Base-by-base conservation (phyloP, 2,113 vertebrate species). In the Actenoides lindsayi region DNA sequence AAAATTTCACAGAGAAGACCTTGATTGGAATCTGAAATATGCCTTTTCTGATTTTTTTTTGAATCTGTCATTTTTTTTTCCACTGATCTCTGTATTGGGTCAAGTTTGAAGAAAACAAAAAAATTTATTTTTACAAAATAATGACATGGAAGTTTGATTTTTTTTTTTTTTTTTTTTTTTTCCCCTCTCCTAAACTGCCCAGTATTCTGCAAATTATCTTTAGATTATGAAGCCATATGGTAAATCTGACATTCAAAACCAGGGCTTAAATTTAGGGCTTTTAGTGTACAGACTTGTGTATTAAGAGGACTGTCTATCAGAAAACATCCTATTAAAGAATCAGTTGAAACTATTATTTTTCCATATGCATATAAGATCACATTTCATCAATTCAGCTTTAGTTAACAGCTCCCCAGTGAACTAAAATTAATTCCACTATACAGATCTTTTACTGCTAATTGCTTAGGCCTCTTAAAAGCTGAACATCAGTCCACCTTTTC, bases 121-220 rank as follows among this genome's bases (percentile, higher is more conserved):
- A 42, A 56, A 35, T 46, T 8, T 17, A 3, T 17, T 80, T 70
- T 46, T 59, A n/a, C 1, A 31, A 56, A 70, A 42, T 4, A 54
- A 31, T 33, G 1, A 21, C 4, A 16, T 6, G 0, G 2, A 6
- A 48, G 2, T 31, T 21, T 46, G 28, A 7, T 46, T 19, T 8
- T 54, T 35, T 67, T 35, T 33, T 8, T 41, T 78, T 24, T 25
- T 8, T 41, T 68, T 54, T 41, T 60, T 41, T 24, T 20, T 14
- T 6, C 23, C 3, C 9, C 82, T 42, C 18, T 69, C 12, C 27
- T 19, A 44, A 14, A 59, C 67, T 44, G 16, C 10, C 3, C 2
- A 46, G 4, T 85, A 59, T 53, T 76, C 42, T 79, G 5, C 5
- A 54, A 82, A 71, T 51, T 37, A 63, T 28, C 2, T 68, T 7